Evolutionary conservation across 1,140 invertebrate genomes (phyloP), one percentile per base, ranked within the genome.

Genomic region (Lordiphosa collinella): DNA sequence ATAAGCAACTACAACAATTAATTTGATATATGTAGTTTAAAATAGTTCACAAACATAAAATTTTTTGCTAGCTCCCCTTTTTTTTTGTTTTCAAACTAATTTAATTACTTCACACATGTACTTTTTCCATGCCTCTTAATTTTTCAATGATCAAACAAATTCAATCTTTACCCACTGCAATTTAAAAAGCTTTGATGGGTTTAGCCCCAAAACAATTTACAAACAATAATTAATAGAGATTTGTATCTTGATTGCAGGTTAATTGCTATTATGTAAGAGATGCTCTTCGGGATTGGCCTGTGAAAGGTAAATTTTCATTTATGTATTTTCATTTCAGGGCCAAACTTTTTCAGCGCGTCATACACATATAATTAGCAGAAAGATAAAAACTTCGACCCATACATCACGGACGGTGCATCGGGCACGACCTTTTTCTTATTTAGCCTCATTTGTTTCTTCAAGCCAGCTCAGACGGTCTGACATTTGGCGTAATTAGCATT

Each of bases 401-500:
- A 32, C 38, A 44, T 66, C 44, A 49, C 11, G 32, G 2, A 12
- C 22, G 29, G 25, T 36, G 18, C 59, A 60, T 38, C 14, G 18
- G 61, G 38, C 34, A 25, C 58, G 60, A 68, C 65, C 65, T 68
- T 68, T 68, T 58, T 54, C 12, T n/a, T 40, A 43, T 43, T 43
- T 29, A 8, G 25, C 22, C 18, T 43, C 70, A 68, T 72, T 72
- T 78, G 58, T 55, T 70, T 78, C 7, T 29, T 29, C 5, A 29
- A 29, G 25, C 61, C 11, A 34, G 44, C 43, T 46, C 72, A 59
- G 48, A 52, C 46, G 56, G 64, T 35, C 58, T 74, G 71, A 72
- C 68, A 66, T 74, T 67, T 66, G 57, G 36, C 52, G 63, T 65
- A 82, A 82, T 79, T 79, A 79, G 75, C 70, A 79, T 79, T 79